phyloP scores from a whole-genome alignment of 2,888 invertebrate species.

The Nomada flava region DNA sequence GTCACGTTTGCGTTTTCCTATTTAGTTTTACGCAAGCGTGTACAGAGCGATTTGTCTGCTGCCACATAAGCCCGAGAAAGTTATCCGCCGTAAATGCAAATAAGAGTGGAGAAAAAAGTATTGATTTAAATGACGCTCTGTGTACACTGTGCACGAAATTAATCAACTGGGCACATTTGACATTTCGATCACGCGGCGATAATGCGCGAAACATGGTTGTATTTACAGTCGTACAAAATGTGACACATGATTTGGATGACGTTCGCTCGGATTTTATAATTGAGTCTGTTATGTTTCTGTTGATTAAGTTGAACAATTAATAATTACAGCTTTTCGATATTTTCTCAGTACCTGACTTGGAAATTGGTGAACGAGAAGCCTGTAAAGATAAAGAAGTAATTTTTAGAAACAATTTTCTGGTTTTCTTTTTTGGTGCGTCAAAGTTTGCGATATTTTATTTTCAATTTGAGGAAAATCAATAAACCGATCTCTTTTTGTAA shows the following conservation, averaged over 20 bases:
- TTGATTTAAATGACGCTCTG: background rate
- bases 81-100: background rate
- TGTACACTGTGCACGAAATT: background rate
- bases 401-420: no score
- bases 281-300: no score
- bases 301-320: no score
- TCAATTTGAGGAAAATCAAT: no score
- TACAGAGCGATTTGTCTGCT: background rate
- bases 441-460: no score
- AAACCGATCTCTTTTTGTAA: no score
- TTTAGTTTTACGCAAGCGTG: background rate
- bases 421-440: no score
- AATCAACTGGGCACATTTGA: background rate
- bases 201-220: slow-evolving; percentile 5
- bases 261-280: background rate
- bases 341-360: no score
- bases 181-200: slow-evolving; percentile 13
- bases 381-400: no score
- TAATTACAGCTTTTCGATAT: no score
- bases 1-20: no score
- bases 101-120: background rate
- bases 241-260: slow-evolving; percentile 24
- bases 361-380: no score
- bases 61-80: background rate
- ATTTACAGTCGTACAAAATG: background rate